These are phyloP conservation scores for Desmodus rotundus DNA, from an alignment of 2,113 vertebrate genomes.

Conservation along the genomic window DNA sequence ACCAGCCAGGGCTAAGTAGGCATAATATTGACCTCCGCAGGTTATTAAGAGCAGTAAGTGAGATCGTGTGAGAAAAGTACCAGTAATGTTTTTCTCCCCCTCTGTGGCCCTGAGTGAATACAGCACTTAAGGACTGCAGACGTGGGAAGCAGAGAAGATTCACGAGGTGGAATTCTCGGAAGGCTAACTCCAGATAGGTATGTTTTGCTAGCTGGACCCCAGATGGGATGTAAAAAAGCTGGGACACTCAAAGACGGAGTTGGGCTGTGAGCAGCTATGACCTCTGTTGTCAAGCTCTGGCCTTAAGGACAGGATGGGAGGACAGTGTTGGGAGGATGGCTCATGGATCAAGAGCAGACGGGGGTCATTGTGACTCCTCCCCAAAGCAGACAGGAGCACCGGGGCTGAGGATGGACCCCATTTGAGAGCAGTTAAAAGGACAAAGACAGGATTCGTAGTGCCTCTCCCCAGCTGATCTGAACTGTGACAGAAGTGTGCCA, in stretches of 20 bases:
- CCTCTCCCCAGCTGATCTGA: neutral
- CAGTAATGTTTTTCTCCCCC: neutral
- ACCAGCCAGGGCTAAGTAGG: neutral
- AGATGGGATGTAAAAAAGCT: conserved; percentile 5
- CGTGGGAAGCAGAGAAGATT: neutral
- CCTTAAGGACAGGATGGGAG: neutral
- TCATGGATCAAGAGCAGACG: neutral
- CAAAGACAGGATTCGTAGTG: neutral
- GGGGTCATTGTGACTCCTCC: neutral
- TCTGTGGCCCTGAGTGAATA: neutral
- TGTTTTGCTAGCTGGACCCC: neutral
- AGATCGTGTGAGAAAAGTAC: neutral
- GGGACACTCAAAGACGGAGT: neutral
- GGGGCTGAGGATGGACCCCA: neutral
- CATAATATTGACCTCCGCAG: neutral
- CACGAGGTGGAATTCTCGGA: neutral
- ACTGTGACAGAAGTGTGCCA: neutral
- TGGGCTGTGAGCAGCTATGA: neutral
- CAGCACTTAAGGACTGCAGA: neutral
- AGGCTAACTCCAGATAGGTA: neutral
- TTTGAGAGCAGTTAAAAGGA: neutral
- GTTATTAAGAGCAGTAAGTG: neutral
- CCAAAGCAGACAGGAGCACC: neutral
- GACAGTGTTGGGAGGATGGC: neutral
- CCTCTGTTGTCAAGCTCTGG: neutral